Evolutionary conservation across 2,888 invertebrate species (phyloP), one percentile per base, ranked within the genome.

Genomic region (Chorisops tibialis): DNA sequence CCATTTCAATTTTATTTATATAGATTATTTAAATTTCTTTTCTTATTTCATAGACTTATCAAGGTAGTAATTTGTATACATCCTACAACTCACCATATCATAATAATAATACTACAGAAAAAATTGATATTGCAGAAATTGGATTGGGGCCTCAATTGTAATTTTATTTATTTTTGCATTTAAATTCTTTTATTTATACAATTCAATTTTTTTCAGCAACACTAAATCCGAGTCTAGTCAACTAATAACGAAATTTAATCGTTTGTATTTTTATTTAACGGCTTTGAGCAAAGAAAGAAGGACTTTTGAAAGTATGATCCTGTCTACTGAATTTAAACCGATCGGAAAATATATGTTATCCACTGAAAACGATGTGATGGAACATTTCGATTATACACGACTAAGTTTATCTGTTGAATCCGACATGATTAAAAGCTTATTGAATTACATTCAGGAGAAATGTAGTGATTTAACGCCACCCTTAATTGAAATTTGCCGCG

Each of bases 251-350:
- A 58, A 51, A 37, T 59, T 62, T 45, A 41, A 51, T 18, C 35
- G 38, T 0, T n/a, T 62, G 7, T 59, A 51, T 24, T 12, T 39
- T 24, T 62, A 62, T 24, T 14, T 63, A 7, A 59, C 59, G 22
- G n/a, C 51, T 37, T 39, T 63, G 4, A 7, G 14, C n/a, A 47
- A 51, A 24, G 59, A 63, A 51, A 59, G 62, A 18, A 38, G 12
- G n/a, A 19, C 22, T 19, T n/a, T 51, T 3, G 62, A 63, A 43
- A 51, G 30, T 18, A 47, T 51, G 14, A 35, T 63, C 4, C 14
- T 47, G 3, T 22, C 22, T 1, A 22, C 24, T 11, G 47, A 59
- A 2, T 49, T 12, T 22, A 45, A n/a, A 45, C 12, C 47, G 16
- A 45, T 21, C 14, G 38, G 24, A 18, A 45, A 18, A 37, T 63